Percentiles rank a stretch among this genome's conserved stretches.
Conservation (phyloP, 2,888 invertebrate species). For the Tipula unca region DNA sequence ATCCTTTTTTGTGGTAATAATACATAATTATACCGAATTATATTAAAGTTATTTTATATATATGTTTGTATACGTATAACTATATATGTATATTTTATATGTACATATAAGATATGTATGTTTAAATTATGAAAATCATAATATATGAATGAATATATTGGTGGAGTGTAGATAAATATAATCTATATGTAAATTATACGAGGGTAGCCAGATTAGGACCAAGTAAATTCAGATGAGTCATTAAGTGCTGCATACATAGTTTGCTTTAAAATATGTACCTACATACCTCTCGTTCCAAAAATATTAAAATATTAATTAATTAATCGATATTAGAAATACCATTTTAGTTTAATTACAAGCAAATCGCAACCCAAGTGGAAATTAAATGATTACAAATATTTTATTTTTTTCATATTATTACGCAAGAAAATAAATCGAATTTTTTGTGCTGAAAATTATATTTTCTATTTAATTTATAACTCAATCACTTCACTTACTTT, state of each 20-base stretch:
- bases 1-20: slow-evolving; percentile 3
- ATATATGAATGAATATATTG: background rate
- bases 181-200: background rate
- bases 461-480: background rate
- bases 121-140: background rate
- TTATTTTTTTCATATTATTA: background rate
- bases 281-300: background rate
- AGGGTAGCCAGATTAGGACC: background rate
- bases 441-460: background rate
- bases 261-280: background rate
- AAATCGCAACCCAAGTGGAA: background rate
- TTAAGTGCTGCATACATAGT: background rate
- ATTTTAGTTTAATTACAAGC: background rate
- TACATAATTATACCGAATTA: background rate
- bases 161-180: background rate
- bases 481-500: background rate
- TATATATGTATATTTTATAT: background rate
- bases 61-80: too few species aligned
- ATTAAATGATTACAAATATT: background rate
- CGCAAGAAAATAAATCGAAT: background rate
- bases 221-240: background rate
- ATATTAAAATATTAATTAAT: background rate
- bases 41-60: background rate
- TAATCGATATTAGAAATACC: too few species aligned
- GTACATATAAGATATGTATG: background rate